Conservation (phyloP, 1,140 invertebrate genomes). For the Atta colombica region DNA sequence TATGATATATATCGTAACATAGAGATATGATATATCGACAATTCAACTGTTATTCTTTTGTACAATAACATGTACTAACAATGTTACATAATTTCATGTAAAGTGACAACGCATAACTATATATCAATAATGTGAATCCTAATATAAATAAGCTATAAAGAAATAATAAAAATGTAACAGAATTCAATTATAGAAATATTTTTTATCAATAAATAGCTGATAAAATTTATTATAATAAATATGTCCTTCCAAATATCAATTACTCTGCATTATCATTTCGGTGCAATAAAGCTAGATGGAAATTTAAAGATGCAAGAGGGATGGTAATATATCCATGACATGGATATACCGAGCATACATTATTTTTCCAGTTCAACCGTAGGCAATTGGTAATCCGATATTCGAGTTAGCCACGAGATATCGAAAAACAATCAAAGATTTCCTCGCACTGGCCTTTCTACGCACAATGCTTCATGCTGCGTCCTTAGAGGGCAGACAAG, state of each 20-base stretch:
- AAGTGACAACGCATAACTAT: not conserved
- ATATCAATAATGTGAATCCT: not conserved
- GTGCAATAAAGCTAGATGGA: not conserved
- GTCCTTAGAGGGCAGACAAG: not conserved
- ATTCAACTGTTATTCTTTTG: not conserved
- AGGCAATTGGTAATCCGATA: not conserved
- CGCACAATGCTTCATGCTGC: conserved; percentile 16
- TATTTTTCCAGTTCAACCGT: conserved; percentile 68
- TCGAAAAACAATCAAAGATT: conserved; percentile 79
- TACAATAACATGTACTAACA: not conserved
- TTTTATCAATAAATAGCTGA: not conserved
- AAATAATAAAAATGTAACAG: not conserved
- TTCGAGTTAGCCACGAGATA: conserved; percentile 67
- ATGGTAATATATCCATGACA: not conserved
- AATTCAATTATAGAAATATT: not conserved
- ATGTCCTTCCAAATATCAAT: not conserved
- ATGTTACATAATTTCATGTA: not conserved
- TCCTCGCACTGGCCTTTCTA: not conserved
- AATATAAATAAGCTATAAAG: not conserved
- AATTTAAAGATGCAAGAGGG: not conserved
- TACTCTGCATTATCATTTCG: not conserved
- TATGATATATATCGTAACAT: not conserved
- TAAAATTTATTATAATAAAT: not conserved
- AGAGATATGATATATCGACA: not conserved
- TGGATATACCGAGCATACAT: conserved; percentile 30